Conservation (phyloP, 2,113 vertebrate genomes). For the Alectura lathami region DNA sequence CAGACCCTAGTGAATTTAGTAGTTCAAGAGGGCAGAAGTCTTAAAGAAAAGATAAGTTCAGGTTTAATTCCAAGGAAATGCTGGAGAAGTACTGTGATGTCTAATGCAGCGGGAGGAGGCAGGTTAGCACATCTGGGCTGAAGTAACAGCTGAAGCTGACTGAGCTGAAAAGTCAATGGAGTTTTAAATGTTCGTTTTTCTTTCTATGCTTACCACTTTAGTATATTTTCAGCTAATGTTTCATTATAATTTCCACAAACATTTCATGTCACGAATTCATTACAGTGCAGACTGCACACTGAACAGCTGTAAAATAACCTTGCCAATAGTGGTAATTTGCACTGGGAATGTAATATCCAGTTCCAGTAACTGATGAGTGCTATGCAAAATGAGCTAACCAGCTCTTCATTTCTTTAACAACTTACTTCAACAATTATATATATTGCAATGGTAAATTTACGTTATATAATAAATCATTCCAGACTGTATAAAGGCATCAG, state of each 20-base stretch:
- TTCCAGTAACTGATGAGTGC: constrained; percentile 3
- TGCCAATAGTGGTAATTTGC: constrained; percentile 49
- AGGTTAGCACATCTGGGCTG: neutral
- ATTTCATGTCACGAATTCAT: constrained; percentile 41
- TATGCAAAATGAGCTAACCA: neutral
- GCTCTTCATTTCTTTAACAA: constrained; percentile 57
- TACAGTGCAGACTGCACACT: neutral
- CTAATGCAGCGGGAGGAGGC: accelerated
- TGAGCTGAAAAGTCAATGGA: neutral
- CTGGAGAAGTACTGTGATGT: neutral
- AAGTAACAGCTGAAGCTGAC: neutral
- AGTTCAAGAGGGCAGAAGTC: neutral
- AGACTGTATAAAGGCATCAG: constrained; percentile 16
- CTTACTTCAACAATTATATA: constrained; percentile 49
- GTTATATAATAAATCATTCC: constrained; percentile 20
- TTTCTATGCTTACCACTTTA: neutral
- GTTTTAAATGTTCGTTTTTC: neutral
- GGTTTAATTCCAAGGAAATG: neutral
- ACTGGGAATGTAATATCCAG: constrained; percentile 13
- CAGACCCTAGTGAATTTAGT: neutral
- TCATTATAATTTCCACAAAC: constrained; percentile 53
- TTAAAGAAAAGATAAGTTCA: neutral
- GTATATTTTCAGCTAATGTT: constrained; percentile 60
- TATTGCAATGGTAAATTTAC: neutral
- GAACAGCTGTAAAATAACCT: constrained; percentile 59